Conservation (phyloP, 2,888 invertebrate genomes). For the Eupithecia pulchellata region DNA sequence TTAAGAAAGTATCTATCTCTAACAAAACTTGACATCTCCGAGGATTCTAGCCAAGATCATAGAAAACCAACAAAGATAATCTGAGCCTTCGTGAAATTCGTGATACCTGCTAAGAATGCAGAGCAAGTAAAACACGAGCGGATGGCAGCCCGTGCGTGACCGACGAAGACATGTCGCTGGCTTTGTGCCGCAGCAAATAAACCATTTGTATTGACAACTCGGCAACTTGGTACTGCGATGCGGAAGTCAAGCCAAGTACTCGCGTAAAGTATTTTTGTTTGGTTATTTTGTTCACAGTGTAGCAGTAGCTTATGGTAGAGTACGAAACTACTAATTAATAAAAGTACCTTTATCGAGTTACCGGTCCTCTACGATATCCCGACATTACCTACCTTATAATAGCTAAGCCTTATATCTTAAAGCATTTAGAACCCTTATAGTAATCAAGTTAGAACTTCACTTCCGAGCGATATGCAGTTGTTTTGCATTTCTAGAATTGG, state of each 20-base stretch:
- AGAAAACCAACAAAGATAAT: neutral
- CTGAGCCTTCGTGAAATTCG: conserved; percentile 2
- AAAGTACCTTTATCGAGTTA: neutral
- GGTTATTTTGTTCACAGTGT: neutral
- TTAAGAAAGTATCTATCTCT: neutral
- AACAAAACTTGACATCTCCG: neutral
- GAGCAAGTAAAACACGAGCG: conserved; percentile 65
- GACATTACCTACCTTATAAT: too few relatives aligned
- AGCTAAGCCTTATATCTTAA: too few relatives aligned
- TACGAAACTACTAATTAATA: neutral
- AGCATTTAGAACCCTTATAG: too few relatives aligned
- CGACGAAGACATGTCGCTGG: conserved; percentile 56
- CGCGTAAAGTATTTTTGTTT: neutral
- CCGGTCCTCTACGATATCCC: too few relatives aligned
- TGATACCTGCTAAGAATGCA: conserved; percentile 59
- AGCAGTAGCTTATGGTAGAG: neutral
- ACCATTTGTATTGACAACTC: conserved; percentile 54
- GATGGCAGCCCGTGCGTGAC: conserved; percentile 69
- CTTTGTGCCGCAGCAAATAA: conserved; percentile 59
- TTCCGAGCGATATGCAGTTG: too few relatives aligned
- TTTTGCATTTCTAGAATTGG: too few relatives aligned
- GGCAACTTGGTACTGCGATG: conserved; percentile 22
- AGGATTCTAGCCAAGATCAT: neutral
- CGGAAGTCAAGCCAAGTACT: conserved; percentile 30
- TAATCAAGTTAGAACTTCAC: too few relatives aligned